Base-by-base conservation (phyloP, 2,797 vertebrate species). In the Paratrypauchen microcephalus region DNA sequence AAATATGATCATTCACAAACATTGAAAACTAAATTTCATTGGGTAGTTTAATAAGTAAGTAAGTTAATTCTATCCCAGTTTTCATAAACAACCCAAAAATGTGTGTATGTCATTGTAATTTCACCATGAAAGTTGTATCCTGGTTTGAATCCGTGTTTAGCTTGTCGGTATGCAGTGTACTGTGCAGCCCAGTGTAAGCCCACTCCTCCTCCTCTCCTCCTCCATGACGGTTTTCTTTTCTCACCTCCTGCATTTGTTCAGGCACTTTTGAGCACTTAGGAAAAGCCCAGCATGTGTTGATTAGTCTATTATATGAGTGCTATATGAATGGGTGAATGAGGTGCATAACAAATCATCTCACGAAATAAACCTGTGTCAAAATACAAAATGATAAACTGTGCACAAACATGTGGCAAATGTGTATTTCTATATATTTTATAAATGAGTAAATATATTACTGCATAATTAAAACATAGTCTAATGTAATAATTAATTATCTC, bases 251-350 rank as follows among this genome's bases (percentile, higher is more conserved):
- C 86, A 83, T 85, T 90, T 87, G 82, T 90, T 78, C 83, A 70
- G 80, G 75, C 76, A 77, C 78, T 84, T 88, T 67, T 84, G 80
- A 80, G 78, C 75, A 74, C 75, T 80, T 71, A 73, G 80, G 82
- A 85, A 88, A 82, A 76, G 85, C 87, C 15, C 88, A 91, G 88
- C 82, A 5, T 89, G 90, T 70, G 79, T 86, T 87, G 87, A 90
- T 91, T 80, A 84, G 85, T 75, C 80, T 69, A 70, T 78, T 83
- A 88, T 86, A 88, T 87, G 76, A 71, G 18, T 5, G 9, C 68
- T 70, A 88, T 81, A 81, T 87, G 87, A 90, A 89, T 78, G 79
- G 82, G 81, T 85, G 86, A 89, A 88, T 88, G 79, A 84, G 74
- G 78, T 72, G 75, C 66, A 75, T 55, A 56, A 56, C 63, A 78